phyloP scores from a whole-genome alignment of 2,797 vertebrate species.

The Menidia menidia region DNA sequence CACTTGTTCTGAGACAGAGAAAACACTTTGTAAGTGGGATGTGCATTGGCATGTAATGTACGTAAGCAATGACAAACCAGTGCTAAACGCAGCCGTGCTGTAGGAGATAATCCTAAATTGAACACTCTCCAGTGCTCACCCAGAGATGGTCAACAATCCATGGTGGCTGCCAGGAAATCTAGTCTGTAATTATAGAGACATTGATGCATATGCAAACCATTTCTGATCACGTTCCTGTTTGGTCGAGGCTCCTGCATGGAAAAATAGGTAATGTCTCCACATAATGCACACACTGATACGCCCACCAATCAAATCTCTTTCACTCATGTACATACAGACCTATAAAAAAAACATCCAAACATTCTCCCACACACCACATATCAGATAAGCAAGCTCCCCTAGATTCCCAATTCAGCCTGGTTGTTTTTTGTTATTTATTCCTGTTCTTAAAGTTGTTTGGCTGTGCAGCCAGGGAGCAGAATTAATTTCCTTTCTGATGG shows the following conservation, averaged over 20 bases:
- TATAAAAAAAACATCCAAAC: constrained; percentile 43
- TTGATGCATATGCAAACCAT: constrained; percentile 72
- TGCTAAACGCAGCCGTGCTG: constrained; percentile 70
- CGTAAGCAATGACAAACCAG: constrained; percentile 71
- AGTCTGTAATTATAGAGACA: constrained; percentile 75
- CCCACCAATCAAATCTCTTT: constrained; percentile 79
- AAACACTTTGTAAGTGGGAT: constrained; percentile 50
- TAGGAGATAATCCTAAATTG: constrained; percentile 77
- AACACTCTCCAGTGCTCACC: constrained; percentile 66
- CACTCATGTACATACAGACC: constrained; percentile 56
- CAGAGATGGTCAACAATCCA: constrained; percentile 76
- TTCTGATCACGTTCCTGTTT: constrained; percentile 67
- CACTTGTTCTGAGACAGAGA: constrained; percentile 35
- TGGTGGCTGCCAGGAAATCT: constrained; percentile 69
- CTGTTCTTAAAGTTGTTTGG: constrained; percentile 79
- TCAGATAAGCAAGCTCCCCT: constrained; percentile 74
- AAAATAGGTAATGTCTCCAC: constrained; percentile 62
- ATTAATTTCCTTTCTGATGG: constrained; percentile 86
- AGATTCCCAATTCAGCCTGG: constrained; percentile 67
- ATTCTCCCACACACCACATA: constrained; percentile 64
- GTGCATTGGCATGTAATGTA: constrained; percentile 65
- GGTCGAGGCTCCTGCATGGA: constrained; percentile 68
- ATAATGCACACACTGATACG: constrained; percentile 65
- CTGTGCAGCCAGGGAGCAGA: constrained; percentile 72
- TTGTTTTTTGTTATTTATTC: constrained; percentile 80